phyloP scores from a whole-genome alignment of 2,888 invertebrate species.

The Lottia gigantea region DNA sequence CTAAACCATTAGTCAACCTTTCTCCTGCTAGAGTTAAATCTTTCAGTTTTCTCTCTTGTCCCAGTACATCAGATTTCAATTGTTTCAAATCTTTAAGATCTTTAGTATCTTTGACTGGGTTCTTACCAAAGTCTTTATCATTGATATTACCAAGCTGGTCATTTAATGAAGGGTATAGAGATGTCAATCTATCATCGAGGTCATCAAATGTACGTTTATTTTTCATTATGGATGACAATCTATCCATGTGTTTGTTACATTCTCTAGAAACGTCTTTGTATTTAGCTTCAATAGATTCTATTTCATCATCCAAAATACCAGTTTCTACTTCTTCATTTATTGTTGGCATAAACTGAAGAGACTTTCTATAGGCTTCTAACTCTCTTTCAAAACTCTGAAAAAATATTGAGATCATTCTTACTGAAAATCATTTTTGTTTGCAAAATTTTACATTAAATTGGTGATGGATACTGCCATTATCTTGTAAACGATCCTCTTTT shows the following conservation, averaged over 20 bases:
- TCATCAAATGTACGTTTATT: constrained; percentile 56
- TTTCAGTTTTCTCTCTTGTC: constrained; percentile 59
- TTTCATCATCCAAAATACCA: constrained; percentile 56
- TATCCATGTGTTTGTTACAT: constrained; percentile 53
- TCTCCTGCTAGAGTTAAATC: constrained; percentile 76
- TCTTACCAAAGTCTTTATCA: constrained; percentile 44
- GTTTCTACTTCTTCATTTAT: constrained; percentile 53
- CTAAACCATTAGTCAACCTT: constrained; percentile 82
- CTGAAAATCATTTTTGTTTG: too few species aligned
- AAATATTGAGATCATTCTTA: constrained; percentile 9
- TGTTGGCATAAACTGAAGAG: constrained; percentile 55
- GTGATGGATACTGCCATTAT: too few species aligned
- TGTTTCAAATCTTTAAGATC: constrained; percentile 50
- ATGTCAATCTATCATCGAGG: constrained; percentile 47
- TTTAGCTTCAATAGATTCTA: constrained; percentile 56
- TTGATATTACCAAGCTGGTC: constrained; percentile 46
- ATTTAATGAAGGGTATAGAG: constrained; percentile 51
- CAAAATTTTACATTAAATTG: too few species aligned
- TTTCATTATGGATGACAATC: constrained; percentile 49
- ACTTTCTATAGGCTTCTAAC: constrained; percentile 54
- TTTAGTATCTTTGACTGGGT: constrained; percentile 43
- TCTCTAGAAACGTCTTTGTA: constrained; percentile 57
- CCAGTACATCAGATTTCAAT: constrained; percentile 59
- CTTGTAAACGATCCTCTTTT: too few species aligned
- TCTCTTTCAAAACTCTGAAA: constrained; percentile 58